phyloP scores from a whole-genome alignment of 2,113 vertebrate species.

The Zapus hudsonius region DNA sequence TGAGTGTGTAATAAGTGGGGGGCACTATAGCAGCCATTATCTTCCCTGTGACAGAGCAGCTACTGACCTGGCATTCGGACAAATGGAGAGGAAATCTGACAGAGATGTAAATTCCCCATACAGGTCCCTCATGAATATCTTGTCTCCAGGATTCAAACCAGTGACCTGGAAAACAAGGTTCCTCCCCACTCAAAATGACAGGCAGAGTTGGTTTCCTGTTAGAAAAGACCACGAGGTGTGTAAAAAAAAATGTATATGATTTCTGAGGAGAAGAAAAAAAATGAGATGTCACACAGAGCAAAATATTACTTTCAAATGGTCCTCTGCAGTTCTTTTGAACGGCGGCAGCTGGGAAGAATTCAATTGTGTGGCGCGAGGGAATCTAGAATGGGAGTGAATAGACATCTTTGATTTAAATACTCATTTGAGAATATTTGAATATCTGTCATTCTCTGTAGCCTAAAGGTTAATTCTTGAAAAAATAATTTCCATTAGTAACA shows the following conservation, averaged over 20 bases:
- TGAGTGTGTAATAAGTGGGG: constrained; percentile 94
- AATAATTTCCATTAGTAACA: constrained; percentile 89
- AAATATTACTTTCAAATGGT: constrained; percentile 94
- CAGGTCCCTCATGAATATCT: constrained; percentile 91
- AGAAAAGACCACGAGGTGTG: constrained; percentile 90
- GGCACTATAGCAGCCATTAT: constrained; percentile 91
- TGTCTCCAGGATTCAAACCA: constrained; percentile 89
- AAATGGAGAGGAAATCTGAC: constrained; percentile 97
- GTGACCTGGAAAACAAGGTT: constrained; percentile 92
- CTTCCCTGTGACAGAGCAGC: constrained; percentile 90
- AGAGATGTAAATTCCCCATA: constrained; percentile 93
- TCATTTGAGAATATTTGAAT: constrained; percentile 86
- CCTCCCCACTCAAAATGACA: constrained; percentile 94
- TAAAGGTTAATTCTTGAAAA: constrained; percentile 87
- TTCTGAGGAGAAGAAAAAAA: constrained; percentile 89
- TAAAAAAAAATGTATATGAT: constrained; percentile 93
- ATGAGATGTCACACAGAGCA: constrained; percentile 92
- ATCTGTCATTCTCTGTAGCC: constrained; percentile 85
- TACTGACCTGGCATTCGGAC: constrained; percentile 94
- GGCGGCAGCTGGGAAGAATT: constrained; percentile 89
- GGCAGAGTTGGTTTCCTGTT: constrained; percentile 88
- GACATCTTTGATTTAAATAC: constrained; percentile 86
- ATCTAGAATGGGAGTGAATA: constrained; percentile 82
- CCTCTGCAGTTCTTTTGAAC: constrained; percentile 86
- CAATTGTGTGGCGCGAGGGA: constrained; percentile 84